These are phyloP conservation scores for Odontophorus gujanensis DNA, from an alignment of 2,113 vertebrate species.

Conservation along the genomic window DNA sequence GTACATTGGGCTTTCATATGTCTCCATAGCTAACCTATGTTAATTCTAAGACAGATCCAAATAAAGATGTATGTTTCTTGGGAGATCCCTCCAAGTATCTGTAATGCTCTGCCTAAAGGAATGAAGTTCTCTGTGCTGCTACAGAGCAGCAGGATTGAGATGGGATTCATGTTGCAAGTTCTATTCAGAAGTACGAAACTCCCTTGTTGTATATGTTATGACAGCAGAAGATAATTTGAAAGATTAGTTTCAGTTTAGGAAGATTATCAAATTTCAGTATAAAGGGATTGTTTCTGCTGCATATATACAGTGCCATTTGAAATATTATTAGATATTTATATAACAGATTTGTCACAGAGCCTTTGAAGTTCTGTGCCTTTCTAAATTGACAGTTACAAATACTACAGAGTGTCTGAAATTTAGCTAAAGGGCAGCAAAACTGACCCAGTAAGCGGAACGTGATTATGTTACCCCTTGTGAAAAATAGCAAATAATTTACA, in stretches of 20 bases:
- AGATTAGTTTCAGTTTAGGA: not conserved
- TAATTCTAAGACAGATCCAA: not conserved
- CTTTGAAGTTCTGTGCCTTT: not conserved
- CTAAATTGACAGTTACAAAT: not conserved
- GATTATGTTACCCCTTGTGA: not conserved
- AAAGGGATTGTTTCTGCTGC: not conserved
- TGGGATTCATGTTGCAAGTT: not conserved
- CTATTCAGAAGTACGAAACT: not conserved
- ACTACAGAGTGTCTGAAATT: not conserved
- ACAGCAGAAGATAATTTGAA: not conserved
- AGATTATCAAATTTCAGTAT: not conserved
- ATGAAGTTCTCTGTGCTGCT: accelerated
- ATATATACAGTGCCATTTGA: not conserved
- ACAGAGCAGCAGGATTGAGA: not conserved
- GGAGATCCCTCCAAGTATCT: not conserved
- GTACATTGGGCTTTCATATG: not conserved
- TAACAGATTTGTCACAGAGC: not conserved
- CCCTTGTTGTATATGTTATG: not conserved
- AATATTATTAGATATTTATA: not conserved
- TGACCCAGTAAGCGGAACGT: not conserved
- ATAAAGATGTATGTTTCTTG: not conserved
- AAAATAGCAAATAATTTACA: not conserved
- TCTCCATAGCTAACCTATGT: not conserved
- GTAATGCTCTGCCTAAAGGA: not conserved
- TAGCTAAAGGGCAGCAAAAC: not conserved